Conservation (phyloP, 2,888 invertebrate species). For the Hirtodrosophila trivittata region DNA sequence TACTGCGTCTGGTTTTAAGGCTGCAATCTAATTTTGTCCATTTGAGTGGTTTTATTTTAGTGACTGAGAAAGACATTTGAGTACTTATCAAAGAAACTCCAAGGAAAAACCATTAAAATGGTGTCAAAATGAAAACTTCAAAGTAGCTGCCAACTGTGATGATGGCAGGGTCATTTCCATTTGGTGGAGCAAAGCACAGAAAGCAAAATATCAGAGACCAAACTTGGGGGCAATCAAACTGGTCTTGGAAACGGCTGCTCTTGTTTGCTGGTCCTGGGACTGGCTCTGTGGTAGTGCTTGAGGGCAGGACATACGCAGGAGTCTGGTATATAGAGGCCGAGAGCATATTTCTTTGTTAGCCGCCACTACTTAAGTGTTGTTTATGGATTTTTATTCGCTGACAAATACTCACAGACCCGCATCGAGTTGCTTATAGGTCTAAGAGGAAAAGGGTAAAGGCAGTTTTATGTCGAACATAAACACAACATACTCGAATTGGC, state of each 20-base stretch:
- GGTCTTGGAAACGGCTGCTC: slow-evolving; percentile 26
- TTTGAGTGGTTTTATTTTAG: slow-evolving; percentile 21
- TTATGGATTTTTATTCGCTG: slow-evolving; percentile 56
- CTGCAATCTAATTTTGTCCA: slow-evolving; percentile 9
- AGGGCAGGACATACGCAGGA: not conserved
- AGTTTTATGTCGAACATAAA: slow-evolving; percentile 41
- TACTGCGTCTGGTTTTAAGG: not conserved
- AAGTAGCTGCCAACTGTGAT: slow-evolving; percentile 16
- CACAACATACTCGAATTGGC: slow-evolving; percentile 23
- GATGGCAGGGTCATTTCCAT: slow-evolving; percentile 20
- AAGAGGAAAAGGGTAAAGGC: slow-evolving; percentile 47
- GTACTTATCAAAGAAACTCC: slow-evolving; percentile 14
- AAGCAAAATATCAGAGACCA: slow-evolving; percentile 39
- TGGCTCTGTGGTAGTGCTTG: slow-evolving; percentile 2
- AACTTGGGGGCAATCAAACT: slow-evolving; percentile 43
- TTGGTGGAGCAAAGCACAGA: slow-evolving; percentile 31
- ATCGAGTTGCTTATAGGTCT: slow-evolving; percentile 4
- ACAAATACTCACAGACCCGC: slow-evolving; percentile 18
- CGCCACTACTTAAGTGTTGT: slow-evolving; percentile 54
- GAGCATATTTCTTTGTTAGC: slow-evolving; percentile 59
- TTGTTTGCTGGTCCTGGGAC: slow-evolving; percentile 1
- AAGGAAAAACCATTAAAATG: slow-evolving; percentile 31
- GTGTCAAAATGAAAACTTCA: slow-evolving; percentile 44
- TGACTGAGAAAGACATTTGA: slow-evolving; percentile 26
- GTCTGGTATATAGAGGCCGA: slow-evolving; percentile 6